A percentile compares a stretch with the other conserved stretches of the same genome.
Conservation (phyloP, 1,140 invertebrate genomes). For the Oryzaephilus surinamensis region DNA sequence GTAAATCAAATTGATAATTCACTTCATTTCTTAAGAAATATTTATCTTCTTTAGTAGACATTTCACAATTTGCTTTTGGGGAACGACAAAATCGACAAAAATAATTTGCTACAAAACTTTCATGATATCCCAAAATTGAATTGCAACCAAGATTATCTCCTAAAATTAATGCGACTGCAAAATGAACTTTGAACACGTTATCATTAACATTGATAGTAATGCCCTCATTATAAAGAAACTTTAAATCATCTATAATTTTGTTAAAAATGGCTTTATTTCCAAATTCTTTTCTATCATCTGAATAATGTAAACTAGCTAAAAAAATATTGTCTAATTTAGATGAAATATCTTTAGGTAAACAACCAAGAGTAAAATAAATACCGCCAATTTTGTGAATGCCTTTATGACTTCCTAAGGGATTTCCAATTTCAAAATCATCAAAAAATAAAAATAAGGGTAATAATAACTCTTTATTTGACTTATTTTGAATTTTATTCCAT, state of each 20-base stretch:
- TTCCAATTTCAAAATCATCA: constrained; percentile 17
- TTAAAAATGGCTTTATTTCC: neutral
- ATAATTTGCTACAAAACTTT: constrained; percentile 20
- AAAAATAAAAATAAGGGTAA: constrained; percentile 26
- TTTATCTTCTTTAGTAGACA: neutral
- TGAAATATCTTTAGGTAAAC: constrained; percentile 21
- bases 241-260: neutral
- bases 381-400: constrained; percentile 27
- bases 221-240: constrained; percentile 1
- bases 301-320: neutral
- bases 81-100: constrained; percentile 25
- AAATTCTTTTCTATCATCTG: neutral
- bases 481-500: too few species aligned
- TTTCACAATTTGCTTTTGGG: constrained; percentile 7
- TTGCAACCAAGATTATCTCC: constrained; percentile 31
- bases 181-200: constrained; percentile 14
- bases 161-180: constrained; percentile 22
- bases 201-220: neutral
- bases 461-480: too few species aligned
- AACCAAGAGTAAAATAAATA: constrained; percentile 21
- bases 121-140: constrained; percentile 24
- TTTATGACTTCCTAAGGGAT: constrained; percentile 26
- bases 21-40: neutral
- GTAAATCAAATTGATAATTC: constrained; percentile 2
- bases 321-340: constrained; percentile 7